Conservation (phyloP, 1,140 invertebrate species). For the Chrysoperla carnea region DNA sequence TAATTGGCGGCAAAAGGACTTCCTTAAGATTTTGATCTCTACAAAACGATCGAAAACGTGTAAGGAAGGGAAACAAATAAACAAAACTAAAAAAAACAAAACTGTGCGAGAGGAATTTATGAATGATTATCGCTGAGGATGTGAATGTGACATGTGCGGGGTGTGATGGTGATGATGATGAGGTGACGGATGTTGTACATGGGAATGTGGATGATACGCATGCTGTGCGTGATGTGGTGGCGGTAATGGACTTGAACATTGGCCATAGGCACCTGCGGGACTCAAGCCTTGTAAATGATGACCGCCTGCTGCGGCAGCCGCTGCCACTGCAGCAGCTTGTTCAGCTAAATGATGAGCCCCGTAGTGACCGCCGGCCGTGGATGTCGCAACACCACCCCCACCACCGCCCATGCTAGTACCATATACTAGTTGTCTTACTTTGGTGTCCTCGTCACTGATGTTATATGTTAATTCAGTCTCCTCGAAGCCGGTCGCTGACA, state of each 20-base stretch:
- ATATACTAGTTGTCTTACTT: constrained; percentile 91
- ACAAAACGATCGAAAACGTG: too few species aligned
- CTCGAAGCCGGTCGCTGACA: constrained; percentile 97
- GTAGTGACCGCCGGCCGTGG: background rate
- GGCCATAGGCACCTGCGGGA: constrained; percentile 11
- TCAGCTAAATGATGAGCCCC: background rate
- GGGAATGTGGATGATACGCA: constrained; percentile 36
- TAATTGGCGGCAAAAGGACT: too few species aligned
- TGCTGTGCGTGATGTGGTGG: constrained; percentile 40
- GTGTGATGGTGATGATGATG: constrained; percentile 29
- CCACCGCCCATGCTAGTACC: constrained; percentile 21
- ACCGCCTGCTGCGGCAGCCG: background rate
- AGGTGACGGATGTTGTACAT: constrained; percentile 11
- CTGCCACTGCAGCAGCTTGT: background rate
- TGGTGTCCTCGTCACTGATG: constrained; percentile 84
- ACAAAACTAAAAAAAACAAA: too few species aligned
- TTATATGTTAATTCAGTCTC: constrained; percentile 96
- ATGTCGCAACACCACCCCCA: constrained; percentile 4
- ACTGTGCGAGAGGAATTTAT: constrained; percentile 15
- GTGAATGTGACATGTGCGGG: constrained; percentile 41
- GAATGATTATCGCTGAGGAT: constrained; percentile 43
- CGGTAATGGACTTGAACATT: constrained; percentile 34
- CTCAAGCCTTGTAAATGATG: background rate
- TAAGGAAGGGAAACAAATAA: too few species aligned
- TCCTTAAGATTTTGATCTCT: too few species aligned